Percentiles rank a stretch among this genome's conserved stretches.
Conservation (phyloP, 1,140 invertebrate genomes). For the Epicauta chinensis region DNA sequence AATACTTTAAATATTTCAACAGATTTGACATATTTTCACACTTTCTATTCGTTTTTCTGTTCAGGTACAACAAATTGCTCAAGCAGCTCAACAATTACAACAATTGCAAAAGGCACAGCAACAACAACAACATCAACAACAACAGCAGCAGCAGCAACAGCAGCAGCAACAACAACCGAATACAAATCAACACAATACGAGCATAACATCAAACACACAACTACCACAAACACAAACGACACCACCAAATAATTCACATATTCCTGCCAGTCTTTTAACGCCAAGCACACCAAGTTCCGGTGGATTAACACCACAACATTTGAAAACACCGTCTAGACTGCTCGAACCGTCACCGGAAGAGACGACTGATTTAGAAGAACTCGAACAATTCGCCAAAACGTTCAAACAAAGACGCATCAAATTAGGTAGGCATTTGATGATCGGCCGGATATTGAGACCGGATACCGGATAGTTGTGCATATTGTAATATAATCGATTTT, state of each 20-base stretch:
- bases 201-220: slow-evolving; percentile 47
- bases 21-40: slow-evolving; percentile 4
- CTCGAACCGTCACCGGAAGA: slow-evolving; percentile 81
- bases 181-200: slow-evolving; percentile 46
- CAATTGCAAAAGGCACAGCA: slow-evolving; percentile 69
- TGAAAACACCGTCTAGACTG: slow-evolving; percentile 48
- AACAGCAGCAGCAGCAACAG: slow-evolving; percentile 42
- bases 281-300: slow-evolving; percentile 52
- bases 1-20: slow-evolving; percentile 14
- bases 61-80: slow-evolving; percentile 69
- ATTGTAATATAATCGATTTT: too few relatives aligned
- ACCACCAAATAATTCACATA: slow-evolving; percentile 36
- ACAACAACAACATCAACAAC: slow-evolving; percentile 45
- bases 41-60: slow-evolving; percentile 20
- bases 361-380: slow-evolving; percentile 89
- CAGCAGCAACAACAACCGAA: slow-evolving; percentile 44
- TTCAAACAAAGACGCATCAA: slow-evolving; percentile 96
- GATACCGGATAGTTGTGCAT: too few relatives aligned
- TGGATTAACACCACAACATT: slow-evolving; percentile 47
- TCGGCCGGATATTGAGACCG: neutral
- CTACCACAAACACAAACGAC: slow-evolving; percentile 42
- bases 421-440: slow-evolving; percentile 54
- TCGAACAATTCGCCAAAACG: slow-evolving; percentile 94
- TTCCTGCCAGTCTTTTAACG: slow-evolving; percentile 47
- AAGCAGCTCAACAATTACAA: slow-evolving; percentile 76